These are phyloP conservation scores for Xestia rhomboidea DNA, from an alignment of 2,888 invertebrate species.

Conservation along the genomic window DNA sequence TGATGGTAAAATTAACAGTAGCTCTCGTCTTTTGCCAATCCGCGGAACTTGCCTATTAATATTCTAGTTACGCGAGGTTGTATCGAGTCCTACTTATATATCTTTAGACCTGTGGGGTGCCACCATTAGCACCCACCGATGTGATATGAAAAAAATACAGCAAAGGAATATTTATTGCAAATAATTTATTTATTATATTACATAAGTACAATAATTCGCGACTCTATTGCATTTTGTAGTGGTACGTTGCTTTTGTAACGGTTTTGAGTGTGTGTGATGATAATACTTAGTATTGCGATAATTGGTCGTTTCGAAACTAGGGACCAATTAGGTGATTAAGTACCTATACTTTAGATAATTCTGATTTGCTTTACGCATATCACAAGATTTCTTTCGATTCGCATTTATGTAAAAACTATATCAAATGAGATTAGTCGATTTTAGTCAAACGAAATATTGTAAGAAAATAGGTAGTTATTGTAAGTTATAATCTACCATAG, in stretches of 20 bases:
- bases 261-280: constrained; percentile 15
- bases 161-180: constrained; percentile 36
- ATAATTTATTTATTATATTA: constrained; percentile 15
- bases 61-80: constrained; percentile 40
- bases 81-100: constrained; percentile 10
- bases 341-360: constrained; percentile 16
- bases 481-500: constrained; percentile 21
- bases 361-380: constrained; percentile 22
- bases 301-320: constrained; percentile 29
- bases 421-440: constrained; percentile 61
- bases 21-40: constrained; percentile 63
- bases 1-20: constrained; percentile 52
- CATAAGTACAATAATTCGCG: neutral
- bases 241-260: neutral
- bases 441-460: constrained; percentile 59
- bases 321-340: constrained; percentile 46
- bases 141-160: constrained; percentile 25
- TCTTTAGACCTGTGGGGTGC: constrained; percentile 14
- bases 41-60: constrained; percentile 70
- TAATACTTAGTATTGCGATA: constrained; percentile 28
- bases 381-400: constrained; percentile 34
- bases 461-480: constrained; percentile 35
- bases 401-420: constrained; percentile 50
- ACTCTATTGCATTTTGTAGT: constrained; percentile 6
- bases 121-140: neutral